Evolutionary conservation across 1,140 invertebrate genomes (phyloP).

Genomic region (Bursaphelenchus mucronatus): DNA sequence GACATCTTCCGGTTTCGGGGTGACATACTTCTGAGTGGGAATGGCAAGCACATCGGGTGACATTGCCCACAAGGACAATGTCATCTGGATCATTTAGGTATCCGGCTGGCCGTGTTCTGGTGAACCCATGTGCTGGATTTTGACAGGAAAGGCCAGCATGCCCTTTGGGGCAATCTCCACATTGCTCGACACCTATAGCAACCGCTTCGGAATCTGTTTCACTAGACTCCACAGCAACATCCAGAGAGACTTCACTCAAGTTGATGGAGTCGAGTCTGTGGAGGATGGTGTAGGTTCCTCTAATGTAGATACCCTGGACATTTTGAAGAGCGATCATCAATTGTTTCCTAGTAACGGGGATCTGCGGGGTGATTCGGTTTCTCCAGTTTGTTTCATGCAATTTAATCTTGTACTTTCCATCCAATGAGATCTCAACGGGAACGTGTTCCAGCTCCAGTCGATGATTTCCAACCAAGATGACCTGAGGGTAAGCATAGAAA

Average conservation of each 20-base stretch:
- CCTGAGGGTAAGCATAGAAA: constrained; percentile 73
- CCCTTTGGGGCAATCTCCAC: constrained; percentile 69
- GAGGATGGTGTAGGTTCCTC: constrained; percentile 65
- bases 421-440: constrained; percentile 60
- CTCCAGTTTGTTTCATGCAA: constrained; percentile 66
- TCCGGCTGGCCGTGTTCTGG: constrained; percentile 68
- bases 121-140: constrained; percentile 79
- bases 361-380: constrained; percentile 67
- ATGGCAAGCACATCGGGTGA: constrained; percentile 77
- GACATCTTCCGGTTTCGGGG: constrained; percentile 77
- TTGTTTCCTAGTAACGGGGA: constrained; percentile 70
- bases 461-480: constrained; percentile 76
- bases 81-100: constrained; percentile 67
- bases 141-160: constrained; percentile 57
- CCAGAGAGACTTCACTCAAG: constrained; percentile 71
- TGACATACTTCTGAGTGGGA: constrained; percentile 75
- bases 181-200: constrained; percentile 81
- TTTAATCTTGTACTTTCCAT: constrained; percentile 65
- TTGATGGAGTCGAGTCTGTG: constrained; percentile 40
- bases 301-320: constrained; percentile 72
- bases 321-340: constrained; percentile 85
- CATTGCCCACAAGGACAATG: constrained; percentile 73
- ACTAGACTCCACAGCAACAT: constrained; percentile 70
- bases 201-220: constrained; percentile 61
- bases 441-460: constrained; percentile 70